These are phyloP conservation scores for Cinclus cinclus DNA, from an alignment of 2,113 vertebrate species.

Conservation along the genomic window DNA sequence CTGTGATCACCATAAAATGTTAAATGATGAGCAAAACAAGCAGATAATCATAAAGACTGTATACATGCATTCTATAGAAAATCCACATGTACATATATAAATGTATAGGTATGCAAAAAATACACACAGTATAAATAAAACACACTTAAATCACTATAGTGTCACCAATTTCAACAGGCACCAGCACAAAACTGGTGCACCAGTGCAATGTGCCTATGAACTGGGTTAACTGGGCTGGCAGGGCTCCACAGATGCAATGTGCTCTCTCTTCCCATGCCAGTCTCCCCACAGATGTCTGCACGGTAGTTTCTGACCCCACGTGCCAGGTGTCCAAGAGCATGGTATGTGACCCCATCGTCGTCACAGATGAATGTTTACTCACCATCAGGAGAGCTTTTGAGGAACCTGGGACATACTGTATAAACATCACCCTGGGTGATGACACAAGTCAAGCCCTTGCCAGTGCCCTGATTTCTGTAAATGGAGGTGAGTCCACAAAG, in stretches of 20 bases:
- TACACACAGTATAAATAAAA: background rate
- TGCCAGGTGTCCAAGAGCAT: slow-evolving; percentile 76
- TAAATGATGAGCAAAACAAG: background rate
- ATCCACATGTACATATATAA: background rate
- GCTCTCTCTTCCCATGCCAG: slow-evolving; percentile 58
- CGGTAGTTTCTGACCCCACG: slow-evolving; percentile 81
- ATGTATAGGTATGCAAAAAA: background rate
- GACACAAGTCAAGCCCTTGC: slow-evolving; percentile 80
- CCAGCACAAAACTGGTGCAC: background rate
- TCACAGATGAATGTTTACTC: slow-evolving; percentile 74
- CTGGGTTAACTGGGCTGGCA: background rate
- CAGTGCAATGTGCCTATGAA: background rate
- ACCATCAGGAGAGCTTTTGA: slow-evolving; percentile 81
- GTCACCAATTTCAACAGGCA: background rate
- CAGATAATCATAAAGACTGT: background rate
- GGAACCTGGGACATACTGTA: slow-evolving; percentile 86
- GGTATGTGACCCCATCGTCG: slow-evolving; percentile 75
- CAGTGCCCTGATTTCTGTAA: slow-evolving; percentile 83
- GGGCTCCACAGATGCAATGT: background rate
- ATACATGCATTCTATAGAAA: background rate
- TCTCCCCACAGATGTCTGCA: slow-evolving; percentile 87
- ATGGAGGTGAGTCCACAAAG: slow-evolving; percentile 62
- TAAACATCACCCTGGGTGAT: slow-evolving; percentile 89
- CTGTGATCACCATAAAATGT: background rate
- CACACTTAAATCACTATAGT: background rate